Evolutionary conservation across 2,113 vertebrate genomes (phyloP).

Genomic region (Orthonyx spaldingii): DNA sequence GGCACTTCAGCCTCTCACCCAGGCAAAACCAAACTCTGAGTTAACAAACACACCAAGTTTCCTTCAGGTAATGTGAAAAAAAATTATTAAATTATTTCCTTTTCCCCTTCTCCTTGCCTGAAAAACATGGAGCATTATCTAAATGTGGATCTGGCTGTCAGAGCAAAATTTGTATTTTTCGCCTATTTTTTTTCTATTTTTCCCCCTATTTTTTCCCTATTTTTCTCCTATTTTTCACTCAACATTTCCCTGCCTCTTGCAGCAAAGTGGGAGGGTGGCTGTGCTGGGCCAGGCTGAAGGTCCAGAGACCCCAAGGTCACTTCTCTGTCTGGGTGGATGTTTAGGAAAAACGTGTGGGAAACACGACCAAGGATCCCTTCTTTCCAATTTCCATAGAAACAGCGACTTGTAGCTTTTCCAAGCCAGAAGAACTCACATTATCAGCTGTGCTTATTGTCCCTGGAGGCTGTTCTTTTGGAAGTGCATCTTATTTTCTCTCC

Average conservation of each 20-base stretch:
- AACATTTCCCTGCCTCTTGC: neutral
- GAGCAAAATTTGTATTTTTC: neutral
- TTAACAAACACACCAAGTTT: neutral
- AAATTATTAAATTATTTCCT: neutral
- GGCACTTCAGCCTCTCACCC: neutral
- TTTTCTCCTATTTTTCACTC: neutral
- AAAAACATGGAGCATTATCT: neutral
- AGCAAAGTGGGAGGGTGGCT: neutral
- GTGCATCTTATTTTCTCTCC: neutral
- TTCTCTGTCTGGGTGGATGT: neutral
- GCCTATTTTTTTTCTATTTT: neutral
- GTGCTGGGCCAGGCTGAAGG: neutral
- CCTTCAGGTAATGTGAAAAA: neutral
- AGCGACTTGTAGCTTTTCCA: neutral
- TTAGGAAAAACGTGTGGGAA: fast-evolving
- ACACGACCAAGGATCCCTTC: neutral
- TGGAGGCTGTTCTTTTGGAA: neutral
- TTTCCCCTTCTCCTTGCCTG: neutral
- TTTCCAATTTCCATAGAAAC: neutral
- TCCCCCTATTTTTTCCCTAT: neutral
- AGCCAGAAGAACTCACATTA: neutral
- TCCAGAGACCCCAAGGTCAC: neutral
- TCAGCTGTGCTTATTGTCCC: neutral
- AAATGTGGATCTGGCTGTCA: neutral
- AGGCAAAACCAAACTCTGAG: neutral